These are phyloP conservation scores for Abrostola tripartita DNA, from an alignment of 2,888 invertebrate species.

Conservation along the genomic window DNA sequence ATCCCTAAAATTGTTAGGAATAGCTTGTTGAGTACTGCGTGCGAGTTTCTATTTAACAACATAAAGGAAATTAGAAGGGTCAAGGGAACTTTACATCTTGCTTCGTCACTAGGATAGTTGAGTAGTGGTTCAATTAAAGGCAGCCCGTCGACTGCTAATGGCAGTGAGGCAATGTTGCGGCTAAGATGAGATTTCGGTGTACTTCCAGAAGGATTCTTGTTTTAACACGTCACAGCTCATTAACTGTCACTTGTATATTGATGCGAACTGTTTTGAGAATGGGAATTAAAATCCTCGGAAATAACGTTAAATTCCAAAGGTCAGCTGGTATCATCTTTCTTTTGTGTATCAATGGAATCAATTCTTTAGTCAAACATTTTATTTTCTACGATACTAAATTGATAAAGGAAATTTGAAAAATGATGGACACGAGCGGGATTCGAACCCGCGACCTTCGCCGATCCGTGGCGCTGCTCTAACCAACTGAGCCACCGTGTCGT, in stretches of 20 bases:
- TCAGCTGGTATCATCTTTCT: background rate
- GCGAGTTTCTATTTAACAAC: slow-evolving; percentile 48
- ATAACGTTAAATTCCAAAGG: too few species aligned
- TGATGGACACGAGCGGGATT: too few species aligned
- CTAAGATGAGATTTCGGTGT: slow-evolving; percentile 55
- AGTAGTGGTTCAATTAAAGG: slow-evolving; percentile 42
- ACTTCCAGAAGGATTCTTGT: slow-evolving; percentile 25
- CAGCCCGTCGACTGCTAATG: slow-evolving; percentile 40
- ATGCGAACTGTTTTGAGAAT: slow-evolving; percentile 1
- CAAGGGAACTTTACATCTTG: slow-evolving; percentile 61
- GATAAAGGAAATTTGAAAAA: too few species aligned
- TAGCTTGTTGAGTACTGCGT: slow-evolving; percentile 35
- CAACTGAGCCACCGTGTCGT: too few species aligned
- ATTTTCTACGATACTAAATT: too few species aligned
- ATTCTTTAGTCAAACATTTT: too few species aligned
- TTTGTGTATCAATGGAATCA: slow-evolving; percentile 12
- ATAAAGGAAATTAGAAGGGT: slow-evolving; percentile 56
- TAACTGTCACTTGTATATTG: slow-evolving; percentile 11
- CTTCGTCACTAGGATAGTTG: slow-evolving; percentile 51
- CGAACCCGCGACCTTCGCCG: too few species aligned
- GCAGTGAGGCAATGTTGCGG: slow-evolving; percentile 22
- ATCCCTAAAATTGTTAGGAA: slow-evolving; percentile 27
- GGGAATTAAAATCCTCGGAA: too few species aligned
- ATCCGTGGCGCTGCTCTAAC: too few species aligned
- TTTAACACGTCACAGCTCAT: slow-evolving; percentile 24